Conservation (phyloP, 1,140 invertebrate genomes). For the Achatina immaculata region DNA sequence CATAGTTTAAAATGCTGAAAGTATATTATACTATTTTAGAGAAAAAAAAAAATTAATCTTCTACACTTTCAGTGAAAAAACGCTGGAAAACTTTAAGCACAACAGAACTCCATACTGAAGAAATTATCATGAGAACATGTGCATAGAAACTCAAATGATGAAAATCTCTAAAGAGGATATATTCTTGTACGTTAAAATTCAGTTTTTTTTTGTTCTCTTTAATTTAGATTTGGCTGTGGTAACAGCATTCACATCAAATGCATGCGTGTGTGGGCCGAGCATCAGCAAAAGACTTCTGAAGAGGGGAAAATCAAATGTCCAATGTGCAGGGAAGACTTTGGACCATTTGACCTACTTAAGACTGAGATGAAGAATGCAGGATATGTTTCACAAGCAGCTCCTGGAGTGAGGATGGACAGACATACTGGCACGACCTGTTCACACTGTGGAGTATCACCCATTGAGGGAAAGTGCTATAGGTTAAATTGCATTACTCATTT, state of each 20-base stretch:
- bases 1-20: too few relatives aligned
- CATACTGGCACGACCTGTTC: conserved; percentile 64
- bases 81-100: too few relatives aligned
- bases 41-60: too few relatives aligned
- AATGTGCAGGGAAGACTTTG: conserved; percentile 71
- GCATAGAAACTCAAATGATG: too few relatives aligned
- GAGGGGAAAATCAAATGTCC: conserved; percentile 69
- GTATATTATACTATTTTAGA: too few relatives aligned
- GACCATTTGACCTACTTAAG: conserved; percentile 65
- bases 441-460: conserved; percentile 64
- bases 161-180: too few relatives aligned
- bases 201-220: too few relatives aligned
- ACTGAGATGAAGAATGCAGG: conserved; percentile 65
- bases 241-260: conserved; percentile 72
- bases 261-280: conserved; percentile 71
- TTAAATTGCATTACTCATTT: conserved; percentile 44
- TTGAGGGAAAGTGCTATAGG: conserved; percentile 72
- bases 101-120: too few relatives aligned
- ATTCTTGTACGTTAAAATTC: too few relatives aligned
- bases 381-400: conserved; percentile 21
- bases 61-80: too few relatives aligned
- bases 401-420: conserved; percentile 54
- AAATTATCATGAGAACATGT: too few relatives aligned
- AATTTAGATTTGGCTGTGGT: conserved; percentile 70
- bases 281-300: conserved; percentile 64